These are phyloP conservation scores for Patella pellucida DNA, from an alignment of 2,888 invertebrate genomes.

Conservation along the genomic window DNA sequence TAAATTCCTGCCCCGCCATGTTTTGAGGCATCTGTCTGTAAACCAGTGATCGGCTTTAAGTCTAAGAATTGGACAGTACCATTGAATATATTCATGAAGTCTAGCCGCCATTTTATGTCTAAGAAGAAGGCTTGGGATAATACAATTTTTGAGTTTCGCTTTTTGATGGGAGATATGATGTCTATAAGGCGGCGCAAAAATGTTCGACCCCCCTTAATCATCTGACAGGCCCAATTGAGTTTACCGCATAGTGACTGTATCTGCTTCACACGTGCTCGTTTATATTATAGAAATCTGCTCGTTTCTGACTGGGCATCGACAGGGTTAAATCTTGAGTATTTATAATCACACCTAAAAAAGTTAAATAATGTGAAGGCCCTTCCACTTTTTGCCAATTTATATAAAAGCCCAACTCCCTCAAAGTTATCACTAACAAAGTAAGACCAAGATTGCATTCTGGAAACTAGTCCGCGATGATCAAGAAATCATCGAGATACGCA, in stretches of 20 bases:
- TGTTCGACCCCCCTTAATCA: no score
- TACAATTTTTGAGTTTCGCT: background rate
- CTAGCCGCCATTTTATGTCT: background rate
- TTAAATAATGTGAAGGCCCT: background rate
- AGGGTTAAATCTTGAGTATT: background rate
- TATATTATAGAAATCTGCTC: no score
- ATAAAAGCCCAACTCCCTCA: background rate
- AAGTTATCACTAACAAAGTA: background rate
- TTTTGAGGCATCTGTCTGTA: background rate
- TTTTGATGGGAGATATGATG: background rate
- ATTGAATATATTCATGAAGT: background rate
- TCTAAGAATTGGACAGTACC: background rate
- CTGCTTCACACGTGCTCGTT: no score
- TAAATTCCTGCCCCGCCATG: no score
- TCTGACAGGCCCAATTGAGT: no score
- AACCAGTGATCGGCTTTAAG: background rate
- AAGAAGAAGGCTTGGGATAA: background rate
- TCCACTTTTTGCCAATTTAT: background rate
- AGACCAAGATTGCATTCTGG: background rate
- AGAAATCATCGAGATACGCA: conserved; percentile 16
- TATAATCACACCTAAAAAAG: background rate
- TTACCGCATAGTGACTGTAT: no score
- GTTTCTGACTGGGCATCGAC: no score
- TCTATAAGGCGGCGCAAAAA: background rate
- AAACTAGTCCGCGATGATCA: background rate